These are phyloP conservation scores for Zosterops japonicus DNA, from an alignment of 2,113 vertebrate genomes.

Conservation along the genomic window DNA sequence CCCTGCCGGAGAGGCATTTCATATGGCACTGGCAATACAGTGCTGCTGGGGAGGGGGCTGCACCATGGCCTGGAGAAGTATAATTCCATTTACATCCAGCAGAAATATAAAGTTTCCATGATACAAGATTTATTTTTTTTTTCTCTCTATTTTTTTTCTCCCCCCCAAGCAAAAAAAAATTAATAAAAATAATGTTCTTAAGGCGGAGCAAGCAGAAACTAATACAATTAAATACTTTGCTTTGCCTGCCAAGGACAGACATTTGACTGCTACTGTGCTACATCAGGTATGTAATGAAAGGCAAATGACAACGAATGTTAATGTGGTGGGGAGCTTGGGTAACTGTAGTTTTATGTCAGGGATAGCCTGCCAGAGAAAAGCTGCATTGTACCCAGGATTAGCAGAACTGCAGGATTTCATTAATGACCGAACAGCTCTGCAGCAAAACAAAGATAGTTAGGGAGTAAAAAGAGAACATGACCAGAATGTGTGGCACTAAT, in stretches of 20 bases:
- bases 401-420: slow-evolving; percentile 80
- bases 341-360: slow-evolving; percentile 78
- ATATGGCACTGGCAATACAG: slow-evolving; percentile 52
- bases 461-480: slow-evolving; percentile 78
- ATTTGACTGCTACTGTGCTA: slow-evolving; percentile 70
- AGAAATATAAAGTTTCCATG: slow-evolving; percentile 31
- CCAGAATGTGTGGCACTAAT: slow-evolving; percentile 76
- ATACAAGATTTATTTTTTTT: neutral
- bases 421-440: slow-evolving; percentile 75
- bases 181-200: neutral
- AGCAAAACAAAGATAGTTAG: slow-evolving; percentile 82
- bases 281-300: slow-evolving; percentile 79
- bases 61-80: slow-evolving; percentile 4
- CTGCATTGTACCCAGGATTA: slow-evolving; percentile 80
- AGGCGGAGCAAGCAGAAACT: slow-evolving; percentile 51
- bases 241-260: slow-evolving; percentile 68
- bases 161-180: neutral
- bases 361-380: slow-evolving; percentile 73
- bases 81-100: slow-evolving; percentile 26
- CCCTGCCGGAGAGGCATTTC: slow-evolving; percentile 59
- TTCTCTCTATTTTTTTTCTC: neutral
- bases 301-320: slow-evolving; percentile 70
- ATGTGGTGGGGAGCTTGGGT: slow-evolving; percentile 68
- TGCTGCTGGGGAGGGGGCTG: neutral
- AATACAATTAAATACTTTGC: slow-evolving; percentile 62